Evolutionary conservation across 2,888 invertebrate species (phyloP), one percentile per base, ranked within the genome.

Genomic region (Podabrus alpinus): DNA sequence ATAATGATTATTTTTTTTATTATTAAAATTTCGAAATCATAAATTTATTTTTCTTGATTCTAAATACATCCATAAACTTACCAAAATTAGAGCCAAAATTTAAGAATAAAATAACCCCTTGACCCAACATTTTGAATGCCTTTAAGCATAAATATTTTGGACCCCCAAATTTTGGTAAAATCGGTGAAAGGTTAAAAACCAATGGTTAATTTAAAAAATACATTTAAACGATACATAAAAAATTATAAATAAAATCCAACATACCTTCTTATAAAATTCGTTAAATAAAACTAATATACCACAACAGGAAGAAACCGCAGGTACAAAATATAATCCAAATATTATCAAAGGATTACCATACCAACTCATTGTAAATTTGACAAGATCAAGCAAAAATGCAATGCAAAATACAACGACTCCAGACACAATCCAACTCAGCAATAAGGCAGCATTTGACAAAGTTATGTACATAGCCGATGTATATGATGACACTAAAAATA

Each of bases 311-410:
- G 87, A 85, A 80, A 86, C 83, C 60, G 86, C 81, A 1, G 88
- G 87, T 72, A 86, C 86, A 62, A 87, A 86, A 77, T 88, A 89
- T 1, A 89, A 80, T 15, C 87, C 88, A 68, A 88, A 82, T 16
- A 92, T 86, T 17, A 92, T 85, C 86, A 88, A 89, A 9, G 89
- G 89, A 77, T 88, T 85, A 1, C 90, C 87, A 80, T 89, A 92
- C 92, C 92, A 93, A 70, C 89, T 88, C 89, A 92, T 88, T 2
- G 89, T 87, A 74, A 88, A 78, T 61, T 87, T 86, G 59, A 86
- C 72, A 13, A 84, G 71, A 78, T 89, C 89, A 81, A 89, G 84
- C 5, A 88, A 77, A 0, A 86, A 66, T 1, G 85, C 88, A 24
- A 88, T 74, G 0, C 86, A 72, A 9, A 87, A 77, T 15, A 85